Conservation (phyloP, 2,888 invertebrate species). For the Timandra comae region DNA sequence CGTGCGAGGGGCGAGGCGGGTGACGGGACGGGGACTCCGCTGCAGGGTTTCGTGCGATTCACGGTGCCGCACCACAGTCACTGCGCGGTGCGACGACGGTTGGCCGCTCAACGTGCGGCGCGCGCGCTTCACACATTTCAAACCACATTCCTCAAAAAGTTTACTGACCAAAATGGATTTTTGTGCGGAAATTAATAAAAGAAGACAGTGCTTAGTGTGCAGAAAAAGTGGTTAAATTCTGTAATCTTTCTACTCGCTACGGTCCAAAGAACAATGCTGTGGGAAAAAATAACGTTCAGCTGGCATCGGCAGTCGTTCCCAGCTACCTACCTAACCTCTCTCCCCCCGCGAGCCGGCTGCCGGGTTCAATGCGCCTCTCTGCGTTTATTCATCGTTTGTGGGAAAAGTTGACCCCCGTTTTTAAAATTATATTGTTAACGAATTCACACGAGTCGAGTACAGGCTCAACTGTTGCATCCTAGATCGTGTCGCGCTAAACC, state of each 20-base stretch:
- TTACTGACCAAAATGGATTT: constrained; percentile 57
- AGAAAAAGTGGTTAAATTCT: constrained; percentile 44
- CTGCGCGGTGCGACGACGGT: constrained; percentile 61
- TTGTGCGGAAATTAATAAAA: constrained; percentile 27
- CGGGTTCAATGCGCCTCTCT: constrained; percentile 76
- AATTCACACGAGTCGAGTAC: constrained; percentile 67
- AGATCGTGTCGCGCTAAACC: constrained; percentile 24
- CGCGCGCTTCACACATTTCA: constrained; percentile 54
- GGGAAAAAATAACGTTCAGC: constrained; percentile 79
- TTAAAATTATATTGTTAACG: constrained; percentile 72
- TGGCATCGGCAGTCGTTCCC: constrained; percentile 75
- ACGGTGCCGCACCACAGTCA: constrained; percentile 48
- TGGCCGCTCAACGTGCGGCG: constrained; percentile 66
- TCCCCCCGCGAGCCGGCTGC: constrained; percentile 70
- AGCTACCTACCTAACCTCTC: constrained; percentile 70
- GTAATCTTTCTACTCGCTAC: constrained; percentile 57
- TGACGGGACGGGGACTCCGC: constrained; percentile 48
- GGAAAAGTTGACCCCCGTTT: constrained; percentile 76
- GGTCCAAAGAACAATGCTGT: constrained; percentile 77
- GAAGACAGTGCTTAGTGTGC: constrained; percentile 37
- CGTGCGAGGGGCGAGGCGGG: constrained; percentile 40
- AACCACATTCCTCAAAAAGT: constrained; percentile 47
- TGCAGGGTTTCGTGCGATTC: constrained; percentile 67
- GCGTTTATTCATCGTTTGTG: constrained; percentile 77
- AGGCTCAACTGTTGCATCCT: constrained; percentile 53